phyloP scores from a whole-genome alignment of 2,797 vertebrate genomes.

The Otus scops region DNA sequence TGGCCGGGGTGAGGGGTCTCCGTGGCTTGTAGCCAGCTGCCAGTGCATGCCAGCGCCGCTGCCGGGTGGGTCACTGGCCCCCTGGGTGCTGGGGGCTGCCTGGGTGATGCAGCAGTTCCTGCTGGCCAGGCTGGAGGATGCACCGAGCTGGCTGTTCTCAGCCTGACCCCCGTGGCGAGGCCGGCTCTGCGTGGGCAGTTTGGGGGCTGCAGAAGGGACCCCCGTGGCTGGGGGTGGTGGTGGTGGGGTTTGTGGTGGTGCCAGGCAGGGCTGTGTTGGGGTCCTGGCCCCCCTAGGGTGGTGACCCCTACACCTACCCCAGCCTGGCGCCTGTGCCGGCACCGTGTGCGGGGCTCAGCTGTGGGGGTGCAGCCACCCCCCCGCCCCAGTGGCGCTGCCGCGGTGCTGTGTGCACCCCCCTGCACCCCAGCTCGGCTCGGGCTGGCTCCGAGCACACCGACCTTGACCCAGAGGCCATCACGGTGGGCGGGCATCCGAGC shows the following conservation, averaged over 20 bases:
- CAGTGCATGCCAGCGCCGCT: fast-evolving
- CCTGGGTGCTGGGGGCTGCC: not conserved
- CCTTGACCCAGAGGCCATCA: not conserved
- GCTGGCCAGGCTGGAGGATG: not conserved
- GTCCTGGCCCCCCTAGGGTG: no score
- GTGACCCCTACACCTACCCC: not conserved
- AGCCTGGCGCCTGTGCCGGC: not conserved
- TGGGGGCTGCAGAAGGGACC: no score
- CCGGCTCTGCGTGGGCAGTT: fast-evolving
- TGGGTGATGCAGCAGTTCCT: not conserved
- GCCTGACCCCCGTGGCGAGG: not conserved
- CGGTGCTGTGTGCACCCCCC: not conserved
- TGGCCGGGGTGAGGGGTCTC: not conserved
- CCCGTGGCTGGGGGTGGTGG: not conserved
- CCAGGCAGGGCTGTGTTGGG: no score
- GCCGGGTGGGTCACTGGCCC: not conserved
- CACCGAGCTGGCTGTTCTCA: not conserved
- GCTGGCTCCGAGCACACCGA: no score
- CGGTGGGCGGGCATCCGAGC: fast-evolving
- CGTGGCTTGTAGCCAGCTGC: fast-evolving
- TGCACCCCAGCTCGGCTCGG: not conserved
- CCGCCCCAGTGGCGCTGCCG: not conserved
- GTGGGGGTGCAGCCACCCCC: not conserved
- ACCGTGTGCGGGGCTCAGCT: not conserved
- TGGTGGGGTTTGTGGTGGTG: not conserved